Conservation (phyloP, 2,888 invertebrate genomes). For the Clusia tigrina region DNA sequence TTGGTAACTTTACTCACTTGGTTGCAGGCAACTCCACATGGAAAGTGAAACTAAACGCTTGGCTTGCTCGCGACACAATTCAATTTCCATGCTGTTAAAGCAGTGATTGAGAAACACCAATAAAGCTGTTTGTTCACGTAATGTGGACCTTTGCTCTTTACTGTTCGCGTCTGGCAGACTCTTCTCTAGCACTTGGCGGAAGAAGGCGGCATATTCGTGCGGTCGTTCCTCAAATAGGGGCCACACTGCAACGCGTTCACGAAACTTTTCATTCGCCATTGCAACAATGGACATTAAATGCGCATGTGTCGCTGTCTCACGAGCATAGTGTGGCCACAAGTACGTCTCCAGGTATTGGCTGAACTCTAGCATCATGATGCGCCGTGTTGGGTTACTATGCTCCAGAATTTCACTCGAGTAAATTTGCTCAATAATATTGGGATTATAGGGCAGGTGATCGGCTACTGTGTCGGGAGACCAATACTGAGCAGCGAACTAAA, state of each 20-base stretch:
- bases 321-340: slow-evolving; percentile 93
- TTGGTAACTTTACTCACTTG: slow-evolving; percentile 66
- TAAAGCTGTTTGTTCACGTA: slow-evolving; percentile 85
- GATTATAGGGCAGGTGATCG: slow-evolving; percentile 77
- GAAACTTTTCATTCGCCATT: slow-evolving; percentile 98
- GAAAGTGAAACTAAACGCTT: slow-evolving; percentile 90
- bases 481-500: slow-evolving; percentile 85
- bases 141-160: slow-evolving; percentile 44
- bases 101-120: slow-evolving; percentile 94
- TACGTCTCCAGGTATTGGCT: slow-evolving; percentile 97
- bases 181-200: slow-evolving; percentile 80
- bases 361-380: slow-evolving; percentile 95
- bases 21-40: slow-evolving; percentile 91
- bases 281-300: slow-evolving; percentile 97
- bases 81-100: slow-evolving; percentile 97
- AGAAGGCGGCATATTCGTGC: slow-evolving; percentile 81
- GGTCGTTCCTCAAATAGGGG: slow-evolving; percentile 83
- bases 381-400: slow-evolving; percentile 81
- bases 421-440: slow-evolving; percentile 85
- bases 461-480: slow-evolving; percentile 88
- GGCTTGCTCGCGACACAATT: slow-evolving; percentile 89
- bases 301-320: slow-evolving; percentile 78
- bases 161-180: slow-evolving; percentile 69
- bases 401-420: slow-evolving; percentile 87
- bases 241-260: slow-evolving; percentile 97